Conservation (phyloP, 2,797 vertebrate genomes). For the Poecilia picta region DNA sequence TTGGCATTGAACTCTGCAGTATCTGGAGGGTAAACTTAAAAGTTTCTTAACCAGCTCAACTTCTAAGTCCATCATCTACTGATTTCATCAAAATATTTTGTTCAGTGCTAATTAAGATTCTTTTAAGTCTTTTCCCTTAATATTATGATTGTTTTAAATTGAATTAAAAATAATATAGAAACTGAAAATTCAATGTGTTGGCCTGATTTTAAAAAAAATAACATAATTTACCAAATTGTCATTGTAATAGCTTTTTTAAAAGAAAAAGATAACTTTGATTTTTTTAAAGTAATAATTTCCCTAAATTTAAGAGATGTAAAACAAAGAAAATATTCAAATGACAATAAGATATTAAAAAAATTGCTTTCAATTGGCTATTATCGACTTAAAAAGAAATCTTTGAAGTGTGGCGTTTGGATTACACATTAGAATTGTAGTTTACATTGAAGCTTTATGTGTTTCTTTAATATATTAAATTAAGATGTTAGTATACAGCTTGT, state of each 20-base stretch:
- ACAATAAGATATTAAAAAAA: not conserved
- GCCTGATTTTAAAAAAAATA: not conserved
- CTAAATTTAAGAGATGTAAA: not conserved
- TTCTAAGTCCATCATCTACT: conserved; percentile 31
- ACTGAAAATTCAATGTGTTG: conserved; percentile 6
- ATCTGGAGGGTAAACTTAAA: conserved; percentile 24
- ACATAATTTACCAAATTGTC: not conserved
- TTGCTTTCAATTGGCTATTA: not conserved
- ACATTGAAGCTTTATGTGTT: not conserved
- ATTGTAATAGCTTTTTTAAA: not conserved
- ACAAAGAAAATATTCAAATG: not conserved
- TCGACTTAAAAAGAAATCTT: not conserved
- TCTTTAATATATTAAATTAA: not conserved
- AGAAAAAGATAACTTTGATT: too few species aligned
- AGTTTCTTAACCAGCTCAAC: conserved; percentile 28
- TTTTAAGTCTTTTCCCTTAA: conserved; percentile 14
- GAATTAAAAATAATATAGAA: conserved; percentile 1
- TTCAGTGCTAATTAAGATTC: conserved; percentile 6
- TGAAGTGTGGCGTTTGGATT: not conserved
- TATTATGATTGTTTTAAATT: not conserved
- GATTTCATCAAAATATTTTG: conserved; percentile 42
- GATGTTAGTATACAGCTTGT: not conserved
- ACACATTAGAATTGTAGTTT: not conserved
- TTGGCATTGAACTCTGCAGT: conserved; percentile 17
- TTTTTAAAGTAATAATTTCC: not conserved